Percentiles rank a stretch among this genome's conserved stretches.
Conservation (phyloP, 2,797 vertebrate genomes). For the Miopithecus talapoin region DNA sequence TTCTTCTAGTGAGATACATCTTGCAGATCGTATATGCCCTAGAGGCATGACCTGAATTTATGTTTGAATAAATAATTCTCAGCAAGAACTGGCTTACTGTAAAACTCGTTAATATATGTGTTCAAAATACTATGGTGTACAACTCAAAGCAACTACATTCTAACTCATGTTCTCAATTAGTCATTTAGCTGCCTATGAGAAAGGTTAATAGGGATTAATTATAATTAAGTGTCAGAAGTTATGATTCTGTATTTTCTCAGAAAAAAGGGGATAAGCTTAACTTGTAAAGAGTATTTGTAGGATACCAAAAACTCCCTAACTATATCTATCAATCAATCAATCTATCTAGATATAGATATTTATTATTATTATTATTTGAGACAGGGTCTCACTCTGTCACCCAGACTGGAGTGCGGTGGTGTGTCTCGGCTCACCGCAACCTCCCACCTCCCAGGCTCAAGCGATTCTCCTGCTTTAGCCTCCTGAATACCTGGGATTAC, state of each 20-base stretch:
- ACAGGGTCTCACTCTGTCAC: too few species aligned
- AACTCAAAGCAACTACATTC: not conserved
- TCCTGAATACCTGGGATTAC: too few species aligned
- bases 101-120: not conserved
- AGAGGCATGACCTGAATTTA: not conserved
- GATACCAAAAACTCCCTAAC: not conserved
- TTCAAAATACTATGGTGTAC: not conserved
- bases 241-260: not conserved
- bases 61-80: not conserved
- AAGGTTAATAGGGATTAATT: not conserved
- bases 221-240: not conserved
- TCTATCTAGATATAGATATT: too few species aligned
- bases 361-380: too few species aligned
- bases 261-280: not conserved
- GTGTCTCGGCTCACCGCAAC: too few species aligned
- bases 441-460: too few species aligned
- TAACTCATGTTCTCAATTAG: not conserved
- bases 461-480: too few species aligned
- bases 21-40: not conserved
- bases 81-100: not conserved
- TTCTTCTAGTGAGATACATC: not conserved
- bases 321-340: not conserved
- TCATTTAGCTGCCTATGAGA: not conserved
- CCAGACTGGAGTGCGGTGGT: too few species aligned
- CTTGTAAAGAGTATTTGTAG: not conserved